phyloP scores from a whole-genome alignment of 2,797 vertebrate species.

The Diplodus puntazzo region DNA sequence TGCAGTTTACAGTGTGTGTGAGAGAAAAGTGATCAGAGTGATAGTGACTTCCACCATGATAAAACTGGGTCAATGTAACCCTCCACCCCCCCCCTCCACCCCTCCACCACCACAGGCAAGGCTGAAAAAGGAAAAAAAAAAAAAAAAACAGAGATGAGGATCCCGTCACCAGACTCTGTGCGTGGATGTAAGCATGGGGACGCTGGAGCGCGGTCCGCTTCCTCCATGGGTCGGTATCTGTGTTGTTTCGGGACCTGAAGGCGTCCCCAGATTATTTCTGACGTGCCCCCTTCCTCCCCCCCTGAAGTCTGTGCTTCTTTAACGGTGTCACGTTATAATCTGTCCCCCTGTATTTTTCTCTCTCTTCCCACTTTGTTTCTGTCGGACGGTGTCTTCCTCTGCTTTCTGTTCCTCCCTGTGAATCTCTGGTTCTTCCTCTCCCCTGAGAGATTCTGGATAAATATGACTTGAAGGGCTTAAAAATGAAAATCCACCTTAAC shows the following conservation, averaged over 20 bases:
- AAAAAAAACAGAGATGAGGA: slow-evolving; percentile 78
- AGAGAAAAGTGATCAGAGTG: slow-evolving; percentile 84
- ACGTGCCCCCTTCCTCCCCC: slow-evolving; percentile 50
- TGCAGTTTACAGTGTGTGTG: slow-evolving; percentile 77
- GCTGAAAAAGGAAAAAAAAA: slow-evolving; percentile 75
- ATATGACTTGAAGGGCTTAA: slow-evolving; percentile 5
- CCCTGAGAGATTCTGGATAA: slow-evolving; percentile 38
- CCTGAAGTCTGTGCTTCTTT: slow-evolving; percentile 64
- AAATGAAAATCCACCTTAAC: slow-evolving; percentile 53
- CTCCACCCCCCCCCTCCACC: slow-evolving; percentile 78
- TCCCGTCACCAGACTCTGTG: slow-evolving; percentile 77
- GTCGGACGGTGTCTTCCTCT: slow-evolving; percentile 47
- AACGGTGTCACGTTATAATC: slow-evolving; percentile 72
- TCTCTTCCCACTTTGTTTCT: slow-evolving; percentile 53
- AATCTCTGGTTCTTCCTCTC: slow-evolving; percentile 33
- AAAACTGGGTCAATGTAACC: slow-evolving; percentile 89
- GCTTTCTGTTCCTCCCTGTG: slow-evolving; percentile 40
- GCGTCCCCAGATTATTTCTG: slow-evolving; percentile 55
- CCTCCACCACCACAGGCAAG: slow-evolving; percentile 81
- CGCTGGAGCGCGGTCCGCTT: slow-evolving; percentile 74
- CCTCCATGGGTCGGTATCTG: slow-evolving; percentile 78
- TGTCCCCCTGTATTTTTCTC: slow-evolving; percentile 66
- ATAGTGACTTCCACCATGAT: slow-evolving; percentile 87
- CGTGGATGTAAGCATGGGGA: slow-evolving; percentile 81
- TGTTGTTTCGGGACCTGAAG: slow-evolving; percentile 65